These are phyloP conservation scores for Lepisosteus oculatus DNA, from an alignment of 2,113 vertebrate species.

Conservation along the genomic window DNA sequence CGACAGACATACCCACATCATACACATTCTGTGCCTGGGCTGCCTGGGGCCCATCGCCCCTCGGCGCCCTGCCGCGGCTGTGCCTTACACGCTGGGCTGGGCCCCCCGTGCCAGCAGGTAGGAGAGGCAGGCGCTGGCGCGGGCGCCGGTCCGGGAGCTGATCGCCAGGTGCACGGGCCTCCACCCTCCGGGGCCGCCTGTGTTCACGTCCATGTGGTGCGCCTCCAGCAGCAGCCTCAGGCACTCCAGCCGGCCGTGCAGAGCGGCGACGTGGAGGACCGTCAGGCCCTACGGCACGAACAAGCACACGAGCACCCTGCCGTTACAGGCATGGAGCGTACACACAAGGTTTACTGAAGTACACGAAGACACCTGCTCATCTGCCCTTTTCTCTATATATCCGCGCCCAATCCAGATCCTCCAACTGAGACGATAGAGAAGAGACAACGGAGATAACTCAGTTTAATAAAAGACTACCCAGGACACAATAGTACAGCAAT, in stretches of 20 bases:
- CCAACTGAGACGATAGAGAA: too few species aligned
- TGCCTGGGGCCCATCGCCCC: not conserved
- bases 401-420: too few species aligned
- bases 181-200: constrained; percentile 33
- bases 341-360: not conserved
- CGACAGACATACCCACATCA: not conserved
- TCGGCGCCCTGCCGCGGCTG: too few species aligned
- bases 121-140: constrained; percentile 37
- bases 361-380: too few species aligned
- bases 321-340: not conserved
- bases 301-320: not conserved
- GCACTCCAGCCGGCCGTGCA: constrained; percentile 37
- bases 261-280: constrained; percentile 47
- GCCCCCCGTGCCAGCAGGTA: constrained; percentile 54
- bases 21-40: not conserved
- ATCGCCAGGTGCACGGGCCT: constrained; percentile 55
- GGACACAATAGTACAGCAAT: too few species aligned
- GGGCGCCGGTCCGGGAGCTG: constrained; percentile 27
- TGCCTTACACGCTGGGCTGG: constrained; percentile 44
- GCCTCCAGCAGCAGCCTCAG: constrained; percentile 40
- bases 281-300: constrained; percentile 36
- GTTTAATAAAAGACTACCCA: too few species aligned
- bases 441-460: too few species aligned
- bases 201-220: constrained; percentile 28
- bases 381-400: too few species aligned